Evolutionary conservation across 2,113 vertebrate genomes (phyloP).

Genomic region (Stictonetta naevosa): DNA sequence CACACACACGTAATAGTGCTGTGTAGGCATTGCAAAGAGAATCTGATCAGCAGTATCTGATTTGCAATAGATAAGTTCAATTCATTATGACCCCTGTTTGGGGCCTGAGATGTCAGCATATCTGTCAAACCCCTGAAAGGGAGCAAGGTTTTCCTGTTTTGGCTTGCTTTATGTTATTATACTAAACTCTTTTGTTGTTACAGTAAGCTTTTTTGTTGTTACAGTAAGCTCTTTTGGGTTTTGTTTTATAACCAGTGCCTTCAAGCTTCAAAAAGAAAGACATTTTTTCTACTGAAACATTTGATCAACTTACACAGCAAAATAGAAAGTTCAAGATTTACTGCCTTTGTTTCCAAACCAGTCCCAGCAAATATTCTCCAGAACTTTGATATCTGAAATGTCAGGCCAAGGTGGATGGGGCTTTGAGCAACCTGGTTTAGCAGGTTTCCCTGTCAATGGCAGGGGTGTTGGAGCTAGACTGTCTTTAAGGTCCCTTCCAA

Average conservation of each 20-base stretch:
- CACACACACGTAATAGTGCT: background rate
- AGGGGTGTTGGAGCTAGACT: background rate
- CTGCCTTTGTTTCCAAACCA: background rate
- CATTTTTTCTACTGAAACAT: background rate
- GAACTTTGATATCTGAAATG: background rate
- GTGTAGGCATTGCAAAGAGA: background rate
- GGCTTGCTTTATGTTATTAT: background rate
- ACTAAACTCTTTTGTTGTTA: slow-evolving; percentile 4
- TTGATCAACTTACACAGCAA: background rate
- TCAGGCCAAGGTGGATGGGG: background rate
- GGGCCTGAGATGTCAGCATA: background rate
- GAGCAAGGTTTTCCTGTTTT: slow-evolving; percentile 5
- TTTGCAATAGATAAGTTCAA: background rate
- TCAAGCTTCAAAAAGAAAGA: slow-evolving; percentile 10
- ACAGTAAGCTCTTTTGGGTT: background rate
- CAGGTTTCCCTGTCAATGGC: background rate
- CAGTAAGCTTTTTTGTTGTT: background rate
- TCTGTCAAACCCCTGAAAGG: background rate
- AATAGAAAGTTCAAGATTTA: background rate
- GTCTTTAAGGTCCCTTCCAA: background rate
- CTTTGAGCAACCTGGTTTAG: background rate
- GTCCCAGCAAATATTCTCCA: background rate
- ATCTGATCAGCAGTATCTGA: slow-evolving; percentile 8
- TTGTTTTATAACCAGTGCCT: background rate
- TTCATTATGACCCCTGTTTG: background rate